Evolutionary conservation across 2,888 invertebrate species (phyloP).

Genomic region (Gerris lacustris): DNA sequence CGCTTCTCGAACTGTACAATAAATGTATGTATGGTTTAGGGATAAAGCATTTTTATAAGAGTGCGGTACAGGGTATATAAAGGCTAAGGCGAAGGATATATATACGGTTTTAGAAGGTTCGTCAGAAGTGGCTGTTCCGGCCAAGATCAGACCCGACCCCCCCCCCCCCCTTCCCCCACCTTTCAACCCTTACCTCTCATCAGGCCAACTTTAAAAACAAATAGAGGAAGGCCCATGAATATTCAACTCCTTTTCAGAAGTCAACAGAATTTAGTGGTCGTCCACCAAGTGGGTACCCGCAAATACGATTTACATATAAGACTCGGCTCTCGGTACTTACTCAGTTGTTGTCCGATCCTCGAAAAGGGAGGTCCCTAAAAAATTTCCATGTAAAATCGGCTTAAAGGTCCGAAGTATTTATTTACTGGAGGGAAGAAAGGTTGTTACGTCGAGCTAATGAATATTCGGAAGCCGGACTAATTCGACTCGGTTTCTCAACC

Average conservation of each 20-base stretch:
- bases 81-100: too few species aligned
- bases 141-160: too few species aligned
- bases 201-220: conserved; percentile 3
- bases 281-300: conserved; percentile 16
- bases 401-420: conserved; percentile 3
- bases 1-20: too few species aligned
- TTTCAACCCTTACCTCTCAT: neutral
- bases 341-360: neutral
- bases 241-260: neutral
- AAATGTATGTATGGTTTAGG: too few species aligned
- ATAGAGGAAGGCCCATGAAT: neutral
- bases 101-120: too few species aligned
- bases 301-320: conserved; percentile 28
- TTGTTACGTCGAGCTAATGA: neutral
- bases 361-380: neutral
- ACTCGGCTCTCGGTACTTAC: conserved; percentile 13
- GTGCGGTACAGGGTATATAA: too few species aligned
- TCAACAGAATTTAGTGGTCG: conserved; percentile 3
- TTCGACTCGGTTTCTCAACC: neutral
- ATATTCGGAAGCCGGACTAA: neutral
- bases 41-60: too few species aligned
- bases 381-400: conserved; percentile 5
- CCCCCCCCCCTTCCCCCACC: too few species aligned
- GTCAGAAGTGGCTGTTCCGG: too few species aligned
- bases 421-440: neutral